Evolutionary conservation across 2,888 invertebrate genomes (phyloP).

Genomic region (Agrypnus murinus): DNA sequence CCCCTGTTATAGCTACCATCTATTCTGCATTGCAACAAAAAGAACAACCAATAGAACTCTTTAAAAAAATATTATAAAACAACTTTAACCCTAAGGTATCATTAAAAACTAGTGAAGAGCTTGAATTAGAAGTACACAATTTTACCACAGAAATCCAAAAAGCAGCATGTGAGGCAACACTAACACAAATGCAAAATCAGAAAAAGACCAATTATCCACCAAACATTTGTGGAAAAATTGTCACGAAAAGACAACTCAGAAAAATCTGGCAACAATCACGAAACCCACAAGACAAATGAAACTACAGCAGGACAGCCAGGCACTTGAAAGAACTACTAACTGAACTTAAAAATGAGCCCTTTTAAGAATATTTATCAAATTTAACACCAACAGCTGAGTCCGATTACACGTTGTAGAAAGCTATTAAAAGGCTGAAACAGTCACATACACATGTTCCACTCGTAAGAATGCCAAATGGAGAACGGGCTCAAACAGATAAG

Average conservation of each 20-base stretch:
- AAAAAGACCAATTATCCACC: too few species aligned
- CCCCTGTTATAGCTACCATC: slow-evolving; percentile 28
- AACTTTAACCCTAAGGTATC: slow-evolving; percentile 14
- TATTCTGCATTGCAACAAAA: slow-evolving; percentile 23
- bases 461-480: slow-evolving; percentile 7
- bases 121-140: too few species aligned
- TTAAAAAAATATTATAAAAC: slow-evolving; percentile 13
- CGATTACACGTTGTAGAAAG: slow-evolving; percentile 8
- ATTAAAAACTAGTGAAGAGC: slow-evolving; percentile 2
- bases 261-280: slow-evolving; percentile 4
- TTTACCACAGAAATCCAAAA: too few species aligned
- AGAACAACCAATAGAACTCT: slow-evolving; percentile 18
- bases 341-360: slow-evolving; percentile 17
- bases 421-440: slow-evolving; percentile 21
- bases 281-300: slow-evolving; percentile 1
- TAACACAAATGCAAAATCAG: too few species aligned
- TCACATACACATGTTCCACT: slow-evolving; percentile 3
- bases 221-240: too few species aligned
- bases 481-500: slow-evolving; percentile 5
- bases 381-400: slow-evolving; percentile 12
- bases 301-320: slow-evolving; percentile 20
- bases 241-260: too few species aligned
- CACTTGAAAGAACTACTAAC: slow-evolving; percentile 21
- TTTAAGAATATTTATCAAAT: slow-evolving; percentile 19
- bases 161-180: too few species aligned